Evolutionary conservation across 35 echinoderm and acorn worm species (phyloP), one percentile per base, ranked within the genome.

Genomic region (Chiridota heheva): DNA sequence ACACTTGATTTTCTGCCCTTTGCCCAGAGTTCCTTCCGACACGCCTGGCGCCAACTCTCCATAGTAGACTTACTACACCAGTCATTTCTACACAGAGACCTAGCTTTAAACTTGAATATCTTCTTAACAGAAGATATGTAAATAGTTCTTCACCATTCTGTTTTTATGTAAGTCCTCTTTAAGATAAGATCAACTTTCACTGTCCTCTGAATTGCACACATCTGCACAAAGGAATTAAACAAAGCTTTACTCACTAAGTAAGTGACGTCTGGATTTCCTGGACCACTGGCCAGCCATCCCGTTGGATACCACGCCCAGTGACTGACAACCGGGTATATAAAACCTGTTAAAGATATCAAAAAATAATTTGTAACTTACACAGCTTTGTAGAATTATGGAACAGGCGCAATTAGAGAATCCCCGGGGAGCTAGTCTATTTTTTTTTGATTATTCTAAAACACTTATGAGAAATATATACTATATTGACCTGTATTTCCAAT

Each of bases 301-400:
- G 87, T 72, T 39, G 63, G 78, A 44, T 84, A 91, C 95, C 95
- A 98, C 36, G 95, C 89, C 95, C 95, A 98, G 61, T 98, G 95
- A 49, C 71, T 88, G 5, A 92, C 95, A 20, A 98, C 58, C 3
- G 95, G 95, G 77, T 98, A 98, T 17, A 98, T 84, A 30, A 98
- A 59, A 0, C 89, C 95, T 98, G 73, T 32, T 28, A 28, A 1
- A 5, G 53, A 80, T 58, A 71, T 24, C 1, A 85, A 30, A 76
- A 34, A 4, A 76, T n/a, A 18, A 63, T 63, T 18, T 30, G 29
- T 13, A 63, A n/a, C n/a, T n/a, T n/a, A n/a, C n/a, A n/a, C n/a
- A n/a, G n/a, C n/a, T n/a, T n/a, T n/a, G n/a, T n/a, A n/a, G n/a
- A n/a, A n/a, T n/a, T n/a, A n/a, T n/a, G n/a, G n/a, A n/a, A n/a